phyloP scores from a whole-genome alignment of 2,113 vertebrate species.

The Perca schrenkii region DNA sequence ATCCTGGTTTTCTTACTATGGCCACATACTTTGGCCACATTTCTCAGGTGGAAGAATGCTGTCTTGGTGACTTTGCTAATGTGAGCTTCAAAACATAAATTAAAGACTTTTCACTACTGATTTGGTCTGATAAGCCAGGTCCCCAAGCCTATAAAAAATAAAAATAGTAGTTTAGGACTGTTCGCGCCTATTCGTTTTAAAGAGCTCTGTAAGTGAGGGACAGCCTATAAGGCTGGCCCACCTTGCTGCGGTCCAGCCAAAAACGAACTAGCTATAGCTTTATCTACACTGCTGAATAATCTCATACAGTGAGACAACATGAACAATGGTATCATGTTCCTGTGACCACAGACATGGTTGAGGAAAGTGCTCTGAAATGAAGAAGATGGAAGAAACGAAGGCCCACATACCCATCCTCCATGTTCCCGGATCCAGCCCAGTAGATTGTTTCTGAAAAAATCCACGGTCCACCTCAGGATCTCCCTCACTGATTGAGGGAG shows the following conservation, averaged over 20 bases:
- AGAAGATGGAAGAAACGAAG: not conserved
- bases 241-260: not conserved
- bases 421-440: conserved; percentile 62
- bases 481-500: conserved; percentile 50
- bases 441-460: conserved; percentile 49
- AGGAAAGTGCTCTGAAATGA: not conserved
- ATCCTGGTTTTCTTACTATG: no score
- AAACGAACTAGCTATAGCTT: not conserved
- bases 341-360: not conserved
- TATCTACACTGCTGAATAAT: not conserved
- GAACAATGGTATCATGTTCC: not conserved
- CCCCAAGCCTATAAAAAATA: no score
- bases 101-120: no score
- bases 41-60: no score
- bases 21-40: no score
- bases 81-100: no score
- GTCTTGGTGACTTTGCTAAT: no score
- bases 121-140: no score
- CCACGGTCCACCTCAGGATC: conserved; percentile 38
- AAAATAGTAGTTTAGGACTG: no score
- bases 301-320: not conserved
- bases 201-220: not conserved
- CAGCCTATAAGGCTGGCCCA: not conserved
- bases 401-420: conserved; percentile 65
- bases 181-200: not conserved